These are phyloP conservation scores for Rhyacichthys aspro DNA, from an alignment of 2,797 vertebrate species.

Conservation along the genomic window DNA sequence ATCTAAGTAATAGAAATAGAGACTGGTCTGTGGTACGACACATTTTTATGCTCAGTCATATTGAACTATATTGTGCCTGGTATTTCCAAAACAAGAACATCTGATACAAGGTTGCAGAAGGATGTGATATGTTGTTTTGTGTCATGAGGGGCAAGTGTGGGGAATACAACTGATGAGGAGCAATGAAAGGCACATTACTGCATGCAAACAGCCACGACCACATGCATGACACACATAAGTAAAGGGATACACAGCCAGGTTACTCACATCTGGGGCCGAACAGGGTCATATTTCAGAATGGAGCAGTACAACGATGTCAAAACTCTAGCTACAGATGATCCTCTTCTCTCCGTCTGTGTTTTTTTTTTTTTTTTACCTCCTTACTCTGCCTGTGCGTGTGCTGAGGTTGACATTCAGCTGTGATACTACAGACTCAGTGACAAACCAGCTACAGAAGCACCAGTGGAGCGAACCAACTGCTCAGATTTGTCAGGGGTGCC, in stretches of 20 bases:
- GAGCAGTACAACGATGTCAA: conserved; percentile 39
- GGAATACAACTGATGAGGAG: not conserved
- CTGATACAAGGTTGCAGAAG: no score
- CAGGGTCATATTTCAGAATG: conserved; percentile 81
- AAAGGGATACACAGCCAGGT: conserved; percentile 19
- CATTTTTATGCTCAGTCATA: no score
- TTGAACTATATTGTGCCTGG: no score
- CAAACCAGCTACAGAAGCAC: conserved; percentile 73
- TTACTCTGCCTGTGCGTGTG: conserved; percentile 30
- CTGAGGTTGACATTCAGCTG: conserved; percentile 54
- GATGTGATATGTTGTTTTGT: not conserved
- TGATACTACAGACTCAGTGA: conserved; percentile 78
- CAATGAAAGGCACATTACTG: conserved; percentile 16
- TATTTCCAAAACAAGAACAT: no score
- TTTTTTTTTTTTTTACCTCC: conserved; percentile 49
- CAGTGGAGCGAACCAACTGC: conserved; percentile 75
- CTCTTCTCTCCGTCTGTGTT: conserved; percentile 36
- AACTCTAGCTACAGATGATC: conserved; percentile 24
- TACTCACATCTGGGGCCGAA: conserved; percentile 84
- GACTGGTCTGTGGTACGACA: no score
- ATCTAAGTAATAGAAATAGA: no score
- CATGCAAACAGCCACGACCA: conserved; percentile 41
- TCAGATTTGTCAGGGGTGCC: conserved; percentile 54
- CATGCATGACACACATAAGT: conserved; percentile 22
- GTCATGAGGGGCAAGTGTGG: not conserved